Conservation (phyloP, 2,797 vertebrate genomes). For the Masticophis lateralis region DNA sequence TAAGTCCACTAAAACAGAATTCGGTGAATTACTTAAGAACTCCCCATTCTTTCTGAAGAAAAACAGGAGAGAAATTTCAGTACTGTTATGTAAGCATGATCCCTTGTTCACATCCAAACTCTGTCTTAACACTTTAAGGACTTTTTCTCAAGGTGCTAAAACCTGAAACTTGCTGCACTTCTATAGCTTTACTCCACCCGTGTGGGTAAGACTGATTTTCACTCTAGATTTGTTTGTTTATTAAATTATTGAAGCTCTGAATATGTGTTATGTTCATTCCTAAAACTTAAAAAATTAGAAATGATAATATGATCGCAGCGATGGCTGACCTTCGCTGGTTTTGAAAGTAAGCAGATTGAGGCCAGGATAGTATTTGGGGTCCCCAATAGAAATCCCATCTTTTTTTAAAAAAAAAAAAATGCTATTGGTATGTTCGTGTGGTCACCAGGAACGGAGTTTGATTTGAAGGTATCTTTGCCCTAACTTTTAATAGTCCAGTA, state of each 20-base stretch:
- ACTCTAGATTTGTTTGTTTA: constrained; percentile 72
- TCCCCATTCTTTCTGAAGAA: constrained; percentile 40
- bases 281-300: background rate
- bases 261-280: constrained; percentile 16
- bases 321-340: background rate
- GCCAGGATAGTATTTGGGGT: background rate
- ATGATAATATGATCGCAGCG: background rate
- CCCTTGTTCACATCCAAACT: constrained; percentile 10
- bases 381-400: background rate
- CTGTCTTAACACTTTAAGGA: constrained; percentile 65
- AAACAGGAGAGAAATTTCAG: constrained; percentile 39
- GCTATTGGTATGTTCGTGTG: background rate
- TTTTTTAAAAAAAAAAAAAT: background rate
- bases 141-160: constrained; percentile 73
- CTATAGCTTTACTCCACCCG: constrained; percentile 57
- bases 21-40: constrained; percentile 43
- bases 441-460: background rate
- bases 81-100: constrained; percentile 27
- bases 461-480: background rate
- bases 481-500: background rate
- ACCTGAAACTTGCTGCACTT: constrained; percentile 60
- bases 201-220: constrained; percentile 63
- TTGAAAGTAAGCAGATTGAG: background rate
- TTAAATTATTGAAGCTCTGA: constrained; percentile 75
- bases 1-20: constrained; percentile 45